Conservation (phyloP, 1,140 invertebrate species). For the Drosophila albomicans region DNA sequence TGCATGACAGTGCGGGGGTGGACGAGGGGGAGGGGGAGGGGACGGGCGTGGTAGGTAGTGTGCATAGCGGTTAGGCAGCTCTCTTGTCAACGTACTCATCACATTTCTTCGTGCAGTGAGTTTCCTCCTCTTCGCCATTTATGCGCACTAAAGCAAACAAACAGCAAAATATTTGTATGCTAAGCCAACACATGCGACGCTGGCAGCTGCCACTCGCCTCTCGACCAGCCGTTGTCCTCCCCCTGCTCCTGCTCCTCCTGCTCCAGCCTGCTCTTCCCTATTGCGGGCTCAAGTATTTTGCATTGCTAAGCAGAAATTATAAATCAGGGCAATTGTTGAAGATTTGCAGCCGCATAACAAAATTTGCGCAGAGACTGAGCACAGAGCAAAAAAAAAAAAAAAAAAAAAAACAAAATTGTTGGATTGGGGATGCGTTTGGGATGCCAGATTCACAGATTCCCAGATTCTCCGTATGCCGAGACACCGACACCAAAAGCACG, state of each 20-base stretch:
- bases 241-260: too few relatives aligned
- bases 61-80: constrained; percentile 45
- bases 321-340: constrained; percentile 83
- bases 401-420: background rate
- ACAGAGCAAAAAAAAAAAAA: too few relatives aligned
- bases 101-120: constrained; percentile 54
- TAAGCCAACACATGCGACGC: constrained; percentile 80
- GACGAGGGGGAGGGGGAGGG: background rate
- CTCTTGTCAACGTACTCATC: constrained; percentile 78
- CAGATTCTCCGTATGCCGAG: constrained; percentile 24
- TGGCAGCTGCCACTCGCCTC: constrained; percentile 57
- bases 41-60: background rate
- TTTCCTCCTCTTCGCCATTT: constrained; percentile 47
- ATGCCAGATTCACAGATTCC: constrained; percentile 16
- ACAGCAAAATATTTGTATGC: constrained; percentile 83
- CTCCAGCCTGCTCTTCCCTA: constrained; percentile 37
- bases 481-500: constrained; percentile 24
- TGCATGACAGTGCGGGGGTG: constrained; percentile 53
- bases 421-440: background rate
- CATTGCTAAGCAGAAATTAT: constrained; percentile 83
- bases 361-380: constrained; percentile 50
- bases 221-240: constrained; percentile 6
- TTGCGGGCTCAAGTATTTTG: constrained; percentile 81
- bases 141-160: constrained; percentile 81
- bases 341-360: constrained; percentile 83